A percentile compares a stretch with the other conserved stretches of the same genome.
These are phyloP conservation scores for Limonius californicus DNA, from an alignment of 1,140 invertebrate species.

Conservation along the genomic window DNA sequence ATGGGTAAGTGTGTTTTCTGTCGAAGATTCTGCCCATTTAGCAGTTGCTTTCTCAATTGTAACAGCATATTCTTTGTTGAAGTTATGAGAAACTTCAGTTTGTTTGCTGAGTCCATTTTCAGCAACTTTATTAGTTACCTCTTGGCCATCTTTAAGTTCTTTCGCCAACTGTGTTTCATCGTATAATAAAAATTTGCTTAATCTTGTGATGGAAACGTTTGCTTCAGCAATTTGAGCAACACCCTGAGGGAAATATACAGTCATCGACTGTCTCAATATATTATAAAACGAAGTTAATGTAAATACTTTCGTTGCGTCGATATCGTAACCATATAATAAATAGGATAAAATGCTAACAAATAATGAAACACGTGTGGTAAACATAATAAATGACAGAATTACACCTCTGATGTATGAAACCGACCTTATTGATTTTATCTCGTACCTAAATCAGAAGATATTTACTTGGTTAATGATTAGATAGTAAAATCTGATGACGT, in stretches of 20 bases:
- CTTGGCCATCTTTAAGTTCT: slow-evolving; percentile 38
- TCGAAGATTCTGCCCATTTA: slow-evolving; percentile 55
- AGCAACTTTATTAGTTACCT: neutral
- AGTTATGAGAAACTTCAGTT: neutral
- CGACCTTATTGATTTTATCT: slow-evolving; percentile 38
- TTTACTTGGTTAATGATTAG: neutral
- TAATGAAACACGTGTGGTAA: slow-evolving; percentile 68
- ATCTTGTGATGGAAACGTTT: slow-evolving; percentile 61
- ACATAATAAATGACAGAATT: slow-evolving; percentile 68
- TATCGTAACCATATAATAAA: slow-evolving; percentile 61
- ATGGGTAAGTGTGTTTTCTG: slow-evolving; percentile 57
- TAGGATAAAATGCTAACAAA: slow-evolving; percentile 73
- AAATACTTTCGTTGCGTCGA: slow-evolving; percentile 73
- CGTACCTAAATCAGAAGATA: slow-evolving; percentile 27
- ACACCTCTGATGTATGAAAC: slow-evolving; percentile 61
- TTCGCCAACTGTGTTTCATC: slow-evolving; percentile 47
- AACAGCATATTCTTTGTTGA: neutral
- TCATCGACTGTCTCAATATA: slow-evolving; percentile 65
- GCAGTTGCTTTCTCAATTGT: slow-evolving; percentile 53
- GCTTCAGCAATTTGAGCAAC: slow-evolving; percentile 58
- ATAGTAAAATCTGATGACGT: neutral
- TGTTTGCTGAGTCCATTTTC: neutral
- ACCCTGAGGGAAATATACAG: slow-evolving; percentile 66
- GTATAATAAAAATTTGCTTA: slow-evolving; percentile 56
- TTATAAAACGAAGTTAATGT: slow-evolving; percentile 69